Percentiles rank a stretch among this genome's conserved stretches.
Evolutionary conservation across 2,888 invertebrate genomes (phyloP).

Genomic region (Omphaloscelis lunosa): DNA sequence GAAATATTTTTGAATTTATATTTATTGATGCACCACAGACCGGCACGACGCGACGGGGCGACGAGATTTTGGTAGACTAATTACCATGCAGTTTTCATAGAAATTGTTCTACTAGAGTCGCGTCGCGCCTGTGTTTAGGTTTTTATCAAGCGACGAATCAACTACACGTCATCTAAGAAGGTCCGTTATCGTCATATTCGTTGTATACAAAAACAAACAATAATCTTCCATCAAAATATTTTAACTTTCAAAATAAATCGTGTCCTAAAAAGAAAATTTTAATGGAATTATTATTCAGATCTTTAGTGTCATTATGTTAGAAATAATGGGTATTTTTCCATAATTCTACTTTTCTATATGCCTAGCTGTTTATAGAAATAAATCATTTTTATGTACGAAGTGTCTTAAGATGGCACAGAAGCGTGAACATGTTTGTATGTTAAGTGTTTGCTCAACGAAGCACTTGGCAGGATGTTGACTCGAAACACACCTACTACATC

Average conservation of each 20-base stretch:
- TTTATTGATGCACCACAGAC: too few relatives aligned
- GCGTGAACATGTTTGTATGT: constrained; percentile 66
- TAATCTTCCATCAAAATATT: constrained; percentile 24
- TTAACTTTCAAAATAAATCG: constrained; percentile 20
- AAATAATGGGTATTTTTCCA: constrained; percentile 35
- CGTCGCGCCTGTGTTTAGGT: too few relatives aligned
- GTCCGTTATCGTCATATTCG: not conserved
- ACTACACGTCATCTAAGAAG: not conserved
- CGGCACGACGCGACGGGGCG: too few relatives aligned
- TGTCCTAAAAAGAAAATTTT: constrained; percentile 28
- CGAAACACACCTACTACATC: constrained; percentile 43
- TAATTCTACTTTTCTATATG: constrained; percentile 16
- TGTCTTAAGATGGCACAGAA: constrained; percentile 58
- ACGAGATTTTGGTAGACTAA: too few relatives aligned
- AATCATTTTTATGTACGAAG: constrained; percentile 56
- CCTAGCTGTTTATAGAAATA: constrained; percentile 43
- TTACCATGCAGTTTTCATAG: too few relatives aligned
- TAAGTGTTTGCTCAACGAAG: constrained; percentile 69
- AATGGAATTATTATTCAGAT: constrained; percentile 52
- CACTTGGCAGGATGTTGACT: constrained; percentile 74
- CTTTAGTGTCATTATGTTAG: constrained; percentile 18
- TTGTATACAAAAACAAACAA: not conserved
- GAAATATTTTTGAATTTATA: too few relatives aligned
- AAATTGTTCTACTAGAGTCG: too few relatives aligned
- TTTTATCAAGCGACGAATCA: not conserved